phyloP scores from a whole-genome alignment of 2,797 vertebrate species.

The Hypotaenidia okinawae region DNA sequence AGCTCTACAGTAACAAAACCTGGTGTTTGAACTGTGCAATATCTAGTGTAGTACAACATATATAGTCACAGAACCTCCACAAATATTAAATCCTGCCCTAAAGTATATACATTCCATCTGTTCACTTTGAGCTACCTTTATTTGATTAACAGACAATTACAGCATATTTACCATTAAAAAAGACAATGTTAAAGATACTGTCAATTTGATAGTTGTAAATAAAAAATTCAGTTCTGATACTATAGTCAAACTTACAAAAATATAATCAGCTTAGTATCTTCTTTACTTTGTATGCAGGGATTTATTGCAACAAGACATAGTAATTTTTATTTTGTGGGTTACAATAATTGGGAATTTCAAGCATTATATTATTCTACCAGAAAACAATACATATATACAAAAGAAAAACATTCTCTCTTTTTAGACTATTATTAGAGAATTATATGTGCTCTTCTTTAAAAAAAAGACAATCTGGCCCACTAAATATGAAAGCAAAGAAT shows the following conservation, averaged over 20 bases:
- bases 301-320: background rate
- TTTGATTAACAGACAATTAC: background rate
- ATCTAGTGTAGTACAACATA: background rate
- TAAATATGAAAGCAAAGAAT: background rate
- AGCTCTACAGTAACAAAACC: background rate
- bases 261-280: background rate
- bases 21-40: background rate
- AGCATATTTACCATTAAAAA: background rate
- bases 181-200: background rate
- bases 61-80: background rate
- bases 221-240: background rate
- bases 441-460: background rate
- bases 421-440: background rate
- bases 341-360: background rate
- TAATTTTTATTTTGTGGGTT: background rate
- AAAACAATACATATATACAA: background rate
- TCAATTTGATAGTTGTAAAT: background rate
- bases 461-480: background rate
- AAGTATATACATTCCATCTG: background rate
- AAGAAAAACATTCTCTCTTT: background rate
- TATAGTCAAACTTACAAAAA: background rate
- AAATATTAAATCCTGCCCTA: background rate
- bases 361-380: background rate
- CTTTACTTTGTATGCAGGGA: background rate
- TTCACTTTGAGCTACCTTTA: background rate